Conservation (phyloP, 1,140 invertebrate genomes). For the Pseudoatta argentina region DNA sequence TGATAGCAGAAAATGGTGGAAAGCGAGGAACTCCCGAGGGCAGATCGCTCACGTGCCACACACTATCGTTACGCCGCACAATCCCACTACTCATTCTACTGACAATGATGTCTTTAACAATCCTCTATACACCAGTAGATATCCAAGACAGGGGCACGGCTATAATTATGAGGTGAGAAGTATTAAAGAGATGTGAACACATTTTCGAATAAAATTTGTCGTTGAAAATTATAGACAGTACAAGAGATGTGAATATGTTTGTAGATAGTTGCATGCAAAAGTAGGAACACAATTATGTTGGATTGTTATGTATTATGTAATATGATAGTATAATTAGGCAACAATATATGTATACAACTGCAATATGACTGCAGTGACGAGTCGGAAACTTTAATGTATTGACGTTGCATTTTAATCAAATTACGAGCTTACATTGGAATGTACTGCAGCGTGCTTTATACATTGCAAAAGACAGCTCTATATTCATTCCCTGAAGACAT, state of each 20-base stretch:
- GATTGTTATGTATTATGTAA: neutral
- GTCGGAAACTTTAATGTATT: neutral
- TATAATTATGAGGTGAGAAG: conserved; percentile 84
- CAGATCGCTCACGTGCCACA: conserved; percentile 98
- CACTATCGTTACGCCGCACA: conserved; percentile 95
- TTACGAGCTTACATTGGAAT: neutral
- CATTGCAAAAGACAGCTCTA: neutral
- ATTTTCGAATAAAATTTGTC: neutral
- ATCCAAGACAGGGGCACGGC: conserved; percentile 83
- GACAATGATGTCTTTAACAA: conserved; percentile 91
- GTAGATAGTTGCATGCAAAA: conserved; percentile 7
- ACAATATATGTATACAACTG: neutral
- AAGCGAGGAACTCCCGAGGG: conserved; percentile 95
- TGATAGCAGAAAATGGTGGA: conserved; percentile 99
- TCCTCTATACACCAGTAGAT: conserved; percentile 89
- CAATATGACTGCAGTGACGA: neutral
- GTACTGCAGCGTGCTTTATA: neutral
- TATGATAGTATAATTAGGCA: neutral
- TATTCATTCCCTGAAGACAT: neutral
- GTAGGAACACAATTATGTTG: neutral
- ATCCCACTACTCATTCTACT: conserved; percentile 79
- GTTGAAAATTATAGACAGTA: neutral
- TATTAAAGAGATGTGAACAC: neutral
- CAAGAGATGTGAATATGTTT: neutral
- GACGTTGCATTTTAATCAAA: neutral